Evolutionary conservation across 2,888 invertebrate genomes (phyloP).

Genomic region (Neelides folsomi): DNA sequence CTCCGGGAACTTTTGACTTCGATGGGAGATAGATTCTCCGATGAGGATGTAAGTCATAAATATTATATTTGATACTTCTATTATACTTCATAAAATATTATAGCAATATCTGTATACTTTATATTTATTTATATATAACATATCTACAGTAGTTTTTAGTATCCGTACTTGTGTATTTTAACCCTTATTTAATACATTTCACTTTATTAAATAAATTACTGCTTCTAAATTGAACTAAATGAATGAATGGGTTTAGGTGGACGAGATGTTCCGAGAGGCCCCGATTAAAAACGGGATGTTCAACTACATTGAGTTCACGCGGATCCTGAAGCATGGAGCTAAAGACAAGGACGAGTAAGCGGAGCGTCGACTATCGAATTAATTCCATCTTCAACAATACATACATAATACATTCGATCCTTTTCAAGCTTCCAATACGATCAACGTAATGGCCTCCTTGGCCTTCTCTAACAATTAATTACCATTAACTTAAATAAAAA

Average conservation of each 20-base stretch:
- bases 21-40: conserved; percentile 82
- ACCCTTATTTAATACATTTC: conserved; percentile 1
- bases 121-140: neutral
- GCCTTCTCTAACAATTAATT: no score
- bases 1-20: conserved; percentile 87
- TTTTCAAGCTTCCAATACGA: no score
- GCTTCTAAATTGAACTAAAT: neutral
- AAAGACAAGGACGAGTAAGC: conserved; percentile 95
- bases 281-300: conserved; percentile 86
- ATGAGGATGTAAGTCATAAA: conserved; percentile 60
- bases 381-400: no score
- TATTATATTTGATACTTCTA: no score
- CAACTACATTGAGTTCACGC: conserved; percentile 95
- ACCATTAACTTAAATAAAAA: no score
- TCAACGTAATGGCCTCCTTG: no score
- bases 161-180: no score
- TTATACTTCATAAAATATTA: neutral
- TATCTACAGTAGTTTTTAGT: neutral
- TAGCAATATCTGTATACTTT: neutral
- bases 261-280: conserved; percentile 97
- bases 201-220: neutral
- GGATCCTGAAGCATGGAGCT: conserved; percentile 96
- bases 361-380: conserved; percentile 10
- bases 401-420: no score
- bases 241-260: conserved; percentile 47